phyloP scores from a whole-genome alignment of 2,888 invertebrate genomes.

The Xylocampa areola region DNA sequence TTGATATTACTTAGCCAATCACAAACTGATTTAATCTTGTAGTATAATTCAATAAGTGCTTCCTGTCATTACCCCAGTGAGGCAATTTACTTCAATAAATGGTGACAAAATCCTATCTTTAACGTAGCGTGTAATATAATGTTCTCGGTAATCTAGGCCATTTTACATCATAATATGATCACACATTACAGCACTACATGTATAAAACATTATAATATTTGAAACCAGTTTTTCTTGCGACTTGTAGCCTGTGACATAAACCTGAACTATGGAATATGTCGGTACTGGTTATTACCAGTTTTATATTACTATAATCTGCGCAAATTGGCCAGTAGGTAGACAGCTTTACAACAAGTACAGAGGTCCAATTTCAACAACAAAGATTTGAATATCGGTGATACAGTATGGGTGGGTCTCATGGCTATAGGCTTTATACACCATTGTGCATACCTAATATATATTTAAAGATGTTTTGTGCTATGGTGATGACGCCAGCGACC shows the following conservation, averaged over 20 bases:
- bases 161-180: constrained; percentile 33
- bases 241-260: constrained; percentile 16
- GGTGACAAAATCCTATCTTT: constrained; percentile 14
- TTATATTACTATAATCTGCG: constrained; percentile 14
- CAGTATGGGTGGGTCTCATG: constrained; percentile 44
- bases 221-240: constrained; percentile 39
- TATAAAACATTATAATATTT: constrained; percentile 18
- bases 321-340: constrained; percentile 9
- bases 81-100: constrained; percentile 30
- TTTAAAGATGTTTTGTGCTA: constrained; percentile 35
- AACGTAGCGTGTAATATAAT: constrained; percentile 7
- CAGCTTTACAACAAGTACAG: background rate
- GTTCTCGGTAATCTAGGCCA: constrained; percentile 22
- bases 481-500: constrained; percentile 49
- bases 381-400: constrained; percentile 17
- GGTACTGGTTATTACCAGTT: constrained; percentile 26
- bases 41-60: too few species aligned
- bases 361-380: constrained; percentile 33
- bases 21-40: too few species aligned
- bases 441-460: constrained; percentile 36
- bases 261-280: constrained; percentile 18
- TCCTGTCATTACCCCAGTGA: too few species aligned
- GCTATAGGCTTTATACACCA: constrained; percentile 3
- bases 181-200: constrained; percentile 19
- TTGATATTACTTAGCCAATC: too few species aligned